Evolutionary conservation across 1,140 invertebrate genomes (phyloP).

Genomic region (Hydropsyche tenuis): DNA sequence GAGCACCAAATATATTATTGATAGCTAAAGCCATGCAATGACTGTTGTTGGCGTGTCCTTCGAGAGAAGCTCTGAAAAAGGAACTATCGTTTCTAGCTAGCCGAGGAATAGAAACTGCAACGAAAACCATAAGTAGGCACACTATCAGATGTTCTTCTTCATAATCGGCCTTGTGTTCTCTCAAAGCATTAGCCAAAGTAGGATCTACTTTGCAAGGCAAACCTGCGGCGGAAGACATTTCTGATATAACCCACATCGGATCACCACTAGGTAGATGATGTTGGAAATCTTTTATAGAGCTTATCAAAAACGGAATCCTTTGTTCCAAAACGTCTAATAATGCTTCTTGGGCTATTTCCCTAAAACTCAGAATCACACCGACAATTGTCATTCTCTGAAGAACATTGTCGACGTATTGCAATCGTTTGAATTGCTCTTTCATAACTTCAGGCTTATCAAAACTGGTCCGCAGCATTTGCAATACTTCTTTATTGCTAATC

Average conservation of each 20-base stretch:
- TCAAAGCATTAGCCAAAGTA: conserved; percentile 85
- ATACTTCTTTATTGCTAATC: conserved; percentile 88
- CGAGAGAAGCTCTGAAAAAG: conserved; percentile 88
- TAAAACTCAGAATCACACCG: conserved; percentile 95
- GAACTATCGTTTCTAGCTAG: conserved; percentile 90
- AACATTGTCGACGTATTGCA: conserved; percentile 92
- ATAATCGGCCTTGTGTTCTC: conserved; percentile 87
- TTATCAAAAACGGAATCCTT: conserved; percentile 95
- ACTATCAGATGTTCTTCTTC: conserved; percentile 92
- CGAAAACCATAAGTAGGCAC: conserved; percentile 97
- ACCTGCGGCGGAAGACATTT: conserved; percentile 97
- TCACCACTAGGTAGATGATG: conserved; percentile 91
- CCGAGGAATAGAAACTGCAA: conserved; percentile 96
- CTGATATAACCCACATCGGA: conserved; percentile 90
- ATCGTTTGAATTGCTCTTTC: conserved; percentile 93
- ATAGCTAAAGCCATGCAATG: conserved; percentile 97
- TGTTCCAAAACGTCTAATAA: conserved; percentile 93
- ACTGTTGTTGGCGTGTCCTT: conserved; percentile 97
- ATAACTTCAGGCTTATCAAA: conserved; percentile 98
- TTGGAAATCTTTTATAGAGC: conserved; percentile 93
- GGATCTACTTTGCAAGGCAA: conserved; percentile 94
- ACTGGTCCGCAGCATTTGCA: conserved; percentile 89
- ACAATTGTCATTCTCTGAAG: conserved; percentile 97
- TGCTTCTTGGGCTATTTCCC: conserved; percentile 91
- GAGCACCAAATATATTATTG: conserved; percentile 94